Evolutionary conservation across 2,888 invertebrate genomes (phyloP).

Genomic region (Cylloceria caligata): DNA sequence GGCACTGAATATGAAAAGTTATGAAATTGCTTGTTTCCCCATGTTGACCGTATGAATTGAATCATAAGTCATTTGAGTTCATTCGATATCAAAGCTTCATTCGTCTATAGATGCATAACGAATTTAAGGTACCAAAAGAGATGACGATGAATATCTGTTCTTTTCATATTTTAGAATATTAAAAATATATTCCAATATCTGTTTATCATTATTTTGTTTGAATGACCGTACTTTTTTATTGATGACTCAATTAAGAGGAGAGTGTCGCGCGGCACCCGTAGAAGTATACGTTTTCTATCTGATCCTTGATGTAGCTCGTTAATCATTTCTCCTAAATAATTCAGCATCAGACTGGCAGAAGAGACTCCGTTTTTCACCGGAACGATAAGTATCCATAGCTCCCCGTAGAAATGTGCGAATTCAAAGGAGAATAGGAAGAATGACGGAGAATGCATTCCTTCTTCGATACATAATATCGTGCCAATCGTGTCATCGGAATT

Average conservation of each 20-base stretch:
- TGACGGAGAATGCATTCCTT: conserved; percentile 6
- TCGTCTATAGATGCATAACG: neutral
- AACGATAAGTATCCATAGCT: neutral
- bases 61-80: too few relatives aligned
- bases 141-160: neutral
- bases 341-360: conserved; percentile 15
- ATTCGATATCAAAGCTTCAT: too few relatives aligned
- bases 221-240: conserved; percentile 49
- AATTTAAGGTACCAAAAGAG: neutral
- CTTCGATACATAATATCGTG: neutral
- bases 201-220: too few relatives aligned
- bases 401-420: conserved; percentile 46
- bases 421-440: conserved; percentile 41
- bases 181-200: neutral
- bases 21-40: neutral
- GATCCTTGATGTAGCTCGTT: conserved; percentile 50
- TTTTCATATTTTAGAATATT: neutral
- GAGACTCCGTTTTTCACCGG: neutral
- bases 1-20: neutral
- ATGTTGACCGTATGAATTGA: neutral
- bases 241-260: conserved; percentile 56
- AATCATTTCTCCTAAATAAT: conserved; percentile 60
- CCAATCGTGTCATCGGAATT: neutral
- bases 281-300: conserved; percentile 19
- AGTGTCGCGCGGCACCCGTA: conserved; percentile 25